Conservation (phyloP, 2,888 invertebrate genomes). For the Lampropteryx suffumata region DNA sequence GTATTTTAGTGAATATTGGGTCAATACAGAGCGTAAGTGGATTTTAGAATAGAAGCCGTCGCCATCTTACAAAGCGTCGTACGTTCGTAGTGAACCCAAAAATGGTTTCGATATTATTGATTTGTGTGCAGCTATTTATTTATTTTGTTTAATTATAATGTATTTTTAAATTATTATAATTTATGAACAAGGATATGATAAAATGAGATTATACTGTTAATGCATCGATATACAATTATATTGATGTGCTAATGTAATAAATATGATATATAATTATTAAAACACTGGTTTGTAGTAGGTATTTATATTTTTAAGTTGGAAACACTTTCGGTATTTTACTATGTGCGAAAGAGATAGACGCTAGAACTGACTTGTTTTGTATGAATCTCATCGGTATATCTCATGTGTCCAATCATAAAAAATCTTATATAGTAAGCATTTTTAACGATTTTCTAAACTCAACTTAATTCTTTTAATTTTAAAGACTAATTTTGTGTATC, state of each 20-base stretch:
- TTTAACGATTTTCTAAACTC: background rate
- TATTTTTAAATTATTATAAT: no score
- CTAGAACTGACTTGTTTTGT: slow-evolving; percentile 14
- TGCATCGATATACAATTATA: no score
- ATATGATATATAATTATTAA: no score
- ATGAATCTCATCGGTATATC: slow-evolving; percentile 10
- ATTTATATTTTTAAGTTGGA: background rate
- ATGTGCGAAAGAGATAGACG: slow-evolving; percentile 17
- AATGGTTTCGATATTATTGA: slow-evolving; percentile 7
- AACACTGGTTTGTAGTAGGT: background rate
- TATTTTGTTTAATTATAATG: background rate
- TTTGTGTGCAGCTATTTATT: slow-evolving; percentile 3
- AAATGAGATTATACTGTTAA: background rate
- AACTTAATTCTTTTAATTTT: background rate
- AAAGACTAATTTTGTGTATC: background rate
- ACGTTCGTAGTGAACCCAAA: slow-evolving; percentile 3
- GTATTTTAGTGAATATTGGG: slow-evolving; percentile 27
- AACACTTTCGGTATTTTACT: background rate
- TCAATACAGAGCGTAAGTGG: background rate
- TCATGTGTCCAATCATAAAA: slow-evolving; percentile 7
- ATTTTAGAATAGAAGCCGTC: no score
- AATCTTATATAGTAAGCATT: no score
- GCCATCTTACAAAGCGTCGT: background rate
- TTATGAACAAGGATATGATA: background rate
- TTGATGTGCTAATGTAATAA: no score